These are phyloP conservation scores for Copidosoma floridanum DNA, from an alignment of 1,140 invertebrate species.

Conservation along the genomic window DNA sequence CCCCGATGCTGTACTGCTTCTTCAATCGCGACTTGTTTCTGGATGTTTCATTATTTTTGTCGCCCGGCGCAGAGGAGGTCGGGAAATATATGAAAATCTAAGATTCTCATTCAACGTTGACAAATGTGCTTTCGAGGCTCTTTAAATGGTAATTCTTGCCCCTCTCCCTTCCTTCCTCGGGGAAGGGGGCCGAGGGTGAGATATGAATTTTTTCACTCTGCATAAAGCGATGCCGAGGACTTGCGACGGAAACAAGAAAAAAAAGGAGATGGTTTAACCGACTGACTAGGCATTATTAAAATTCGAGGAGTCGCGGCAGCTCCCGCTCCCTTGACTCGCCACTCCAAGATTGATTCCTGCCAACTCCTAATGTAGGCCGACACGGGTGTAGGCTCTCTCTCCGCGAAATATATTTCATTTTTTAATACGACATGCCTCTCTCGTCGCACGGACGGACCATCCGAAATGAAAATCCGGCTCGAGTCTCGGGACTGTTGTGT, in stretches of 20 bases:
- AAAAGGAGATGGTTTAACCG: neutral
- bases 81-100: constrained; percentile 13
- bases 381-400: too few species aligned
- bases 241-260: neutral
- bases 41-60: constrained; percentile 1
- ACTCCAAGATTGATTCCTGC: too few species aligned
- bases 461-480: too few species aligned
- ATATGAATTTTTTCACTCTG: constrained; percentile 17
- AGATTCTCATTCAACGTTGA: constrained; percentile 19
- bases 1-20: too few species aligned
- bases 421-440: too few species aligned
- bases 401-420: too few species aligned
- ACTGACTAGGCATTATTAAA: constrained; percentile 4
- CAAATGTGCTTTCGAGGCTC: constrained; percentile 18
- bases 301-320: constrained; percentile 1
- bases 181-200: too few species aligned
- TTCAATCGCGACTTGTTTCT: neutral
- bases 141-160: constrained; percentile 24
- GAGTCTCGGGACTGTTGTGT: too few species aligned
- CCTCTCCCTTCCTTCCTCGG: too few species aligned
- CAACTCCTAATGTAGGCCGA: too few species aligned
- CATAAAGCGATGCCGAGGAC: constrained; percentile 3
- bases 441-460: too few species aligned
- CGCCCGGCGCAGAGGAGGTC: neutral
- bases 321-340: too few species aligned